Conservation (phyloP, 2,888 invertebrate species). For the Drosophila eohydei region DNA sequence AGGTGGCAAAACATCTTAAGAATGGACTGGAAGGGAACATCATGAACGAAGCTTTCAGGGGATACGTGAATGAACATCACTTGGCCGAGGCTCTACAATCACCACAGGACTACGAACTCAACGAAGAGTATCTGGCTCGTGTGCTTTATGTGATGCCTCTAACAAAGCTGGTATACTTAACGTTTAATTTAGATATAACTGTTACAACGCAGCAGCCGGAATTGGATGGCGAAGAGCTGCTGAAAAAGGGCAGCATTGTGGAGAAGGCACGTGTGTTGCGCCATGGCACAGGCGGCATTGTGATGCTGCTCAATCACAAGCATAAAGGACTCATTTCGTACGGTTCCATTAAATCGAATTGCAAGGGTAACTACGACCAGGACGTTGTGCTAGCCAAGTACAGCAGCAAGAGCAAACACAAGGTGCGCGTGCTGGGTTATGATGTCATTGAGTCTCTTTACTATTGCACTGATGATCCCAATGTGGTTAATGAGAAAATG, state of each 20-base stretch:
- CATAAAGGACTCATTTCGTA: slow-evolving; percentile 83
- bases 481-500: slow-evolving; percentile 86
- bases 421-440: slow-evolving; percentile 88
- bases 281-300: slow-evolving; percentile 84
- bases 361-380: slow-evolving; percentile 83
- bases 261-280: slow-evolving; percentile 86
- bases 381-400: slow-evolving; percentile 84
- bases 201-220: not conserved
- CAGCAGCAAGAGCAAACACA: slow-evolving; percentile 84
- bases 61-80: slow-evolving; percentile 84
- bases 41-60: slow-evolving; percentile 85
- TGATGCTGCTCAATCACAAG: slow-evolving; percentile 78
- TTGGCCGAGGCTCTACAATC: slow-evolving; percentile 81
- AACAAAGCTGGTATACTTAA: slow-evolving; percentile 89
- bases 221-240: slow-evolving; percentile 2
- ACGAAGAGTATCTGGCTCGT: slow-evolving; percentile 86
- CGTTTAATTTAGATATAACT: slow-evolving; percentile 81
- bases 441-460: slow-evolving; percentile 88
- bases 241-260: slow-evolving; percentile 87
- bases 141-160: slow-evolving; percentile 89
- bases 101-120: slow-evolving; percentile 83
- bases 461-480: slow-evolving; percentile 88
- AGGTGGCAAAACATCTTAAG: slow-evolving; percentile 83
- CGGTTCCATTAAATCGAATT: slow-evolving; percentile 77
- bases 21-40: slow-evolving; percentile 85